Evolutionary conservation across 2,113 vertebrate genomes (phyloP).

Genomic region (Lophochroa leadbeateri): DNA sequence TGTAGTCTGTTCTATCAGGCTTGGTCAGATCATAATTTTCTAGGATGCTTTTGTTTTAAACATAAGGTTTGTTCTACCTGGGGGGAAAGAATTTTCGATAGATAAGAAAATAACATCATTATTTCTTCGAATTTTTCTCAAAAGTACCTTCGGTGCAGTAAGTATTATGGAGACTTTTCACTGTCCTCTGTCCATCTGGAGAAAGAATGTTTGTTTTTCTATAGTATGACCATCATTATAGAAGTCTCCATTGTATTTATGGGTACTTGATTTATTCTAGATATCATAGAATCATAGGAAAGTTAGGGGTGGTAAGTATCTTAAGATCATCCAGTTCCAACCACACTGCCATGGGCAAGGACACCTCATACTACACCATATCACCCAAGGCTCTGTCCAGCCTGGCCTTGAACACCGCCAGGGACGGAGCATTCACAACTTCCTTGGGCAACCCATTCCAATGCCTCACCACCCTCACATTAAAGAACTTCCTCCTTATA

Average conservation of each 20-base stretch:
- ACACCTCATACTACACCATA: no score
- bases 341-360: no score
- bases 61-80: not conserved
- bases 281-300: not conserved
- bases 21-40: not conserved
- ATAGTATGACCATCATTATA: not conserved
- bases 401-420: no score
- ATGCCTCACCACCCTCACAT: no score
- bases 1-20: not conserved
- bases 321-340: no score
- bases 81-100: not conserved
- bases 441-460: no score
- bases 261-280: not conserved
- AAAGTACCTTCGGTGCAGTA: not conserved
- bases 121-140: not conserved
- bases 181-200: not conserved
- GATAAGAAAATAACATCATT: not conserved
- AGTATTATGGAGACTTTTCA: not conserved
- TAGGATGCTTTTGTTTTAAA: constrained; percentile 29
- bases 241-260: not conserved
- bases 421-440: no score
- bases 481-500: no score
- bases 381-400: no score
- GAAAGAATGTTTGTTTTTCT: not conserved
- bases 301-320: no score